Conservation (phyloP, 1,140 invertebrate genomes). For the Holcopasites calliopsidis region DNA sequence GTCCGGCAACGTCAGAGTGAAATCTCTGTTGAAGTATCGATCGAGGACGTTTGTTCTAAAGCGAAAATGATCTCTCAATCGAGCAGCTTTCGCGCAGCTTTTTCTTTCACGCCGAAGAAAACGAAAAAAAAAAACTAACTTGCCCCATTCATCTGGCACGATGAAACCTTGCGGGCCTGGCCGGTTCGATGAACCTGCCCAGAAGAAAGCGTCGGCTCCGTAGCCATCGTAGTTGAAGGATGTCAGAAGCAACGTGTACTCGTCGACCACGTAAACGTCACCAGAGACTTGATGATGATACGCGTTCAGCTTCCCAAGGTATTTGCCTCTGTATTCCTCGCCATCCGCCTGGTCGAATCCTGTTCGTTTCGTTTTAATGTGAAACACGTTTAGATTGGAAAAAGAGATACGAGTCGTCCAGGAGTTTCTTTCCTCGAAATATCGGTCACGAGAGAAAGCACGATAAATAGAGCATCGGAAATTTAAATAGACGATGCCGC, state of each 20-base stretch:
- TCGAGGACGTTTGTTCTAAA: slow-evolving; percentile 92
- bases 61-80: slow-evolving; percentile 43
- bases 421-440: background rate
- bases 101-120: background rate
- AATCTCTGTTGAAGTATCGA: slow-evolving; percentile 92
- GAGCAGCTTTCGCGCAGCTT: background rate
- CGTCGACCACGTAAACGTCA: slow-evolving; percentile 94
- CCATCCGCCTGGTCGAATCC: slow-evolving; percentile 78
- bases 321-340: slow-evolving; percentile 89
- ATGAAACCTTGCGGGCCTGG: slow-evolving; percentile 95
- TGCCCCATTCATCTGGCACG: slow-evolving; percentile 92
- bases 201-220: slow-evolving; percentile 94
- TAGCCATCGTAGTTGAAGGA: slow-evolving; percentile 95
- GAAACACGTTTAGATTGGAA: background rate
- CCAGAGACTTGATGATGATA: slow-evolving; percentile 95
- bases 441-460: background rate
- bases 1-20: slow-evolving; percentile 90
- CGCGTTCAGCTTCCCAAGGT: slow-evolving; percentile 91
- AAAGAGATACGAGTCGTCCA: background rate
- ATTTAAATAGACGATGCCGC: background rate
- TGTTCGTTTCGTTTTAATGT: slow-evolving; percentile 20
- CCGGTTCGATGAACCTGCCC: slow-evolving; percentile 92
- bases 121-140: slow-evolving; percentile 82
- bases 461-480: background rate
- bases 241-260: slow-evolving; percentile 89